Base-by-base conservation (phyloP, 2,888 invertebrate species). In the Argynnis bischoffii region DNA sequence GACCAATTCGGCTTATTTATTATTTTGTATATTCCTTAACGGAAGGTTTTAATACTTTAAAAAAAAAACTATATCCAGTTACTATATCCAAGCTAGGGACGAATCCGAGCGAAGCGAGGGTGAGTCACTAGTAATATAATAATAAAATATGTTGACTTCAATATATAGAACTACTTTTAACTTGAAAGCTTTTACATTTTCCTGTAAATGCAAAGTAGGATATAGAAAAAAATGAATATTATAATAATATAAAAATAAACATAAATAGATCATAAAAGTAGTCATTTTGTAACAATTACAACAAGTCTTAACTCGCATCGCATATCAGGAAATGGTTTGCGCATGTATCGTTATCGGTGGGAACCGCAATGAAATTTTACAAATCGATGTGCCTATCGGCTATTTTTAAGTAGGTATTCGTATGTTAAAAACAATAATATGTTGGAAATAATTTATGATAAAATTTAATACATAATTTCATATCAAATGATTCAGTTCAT, bases 241-340 rank as follows among this genome's bases (percentile, higher is more conserved):
- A 14, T 35, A 14, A 46, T n/a, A 46, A 21, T 21, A 21, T 46
- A 46, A 6, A 35, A 5, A 50, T 21, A 1, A 53, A 15, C 1
- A 4, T 47, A 56, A 8, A 18, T 50, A 31, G 48, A 48, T 56
- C 8, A 47, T 55, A 50, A 15, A n/a, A 15, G 11, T 46, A 46
- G 50, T 64, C 18, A 56, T 63, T 13, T 16, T 47, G 46, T 60
- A 55, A 21, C 59, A 54, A 50, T 55, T 64, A 66, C 21, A 66
- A 74, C 78, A 74, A 76, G 77, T 77, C 75, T 77, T 76, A 67
- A 79, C 77, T 71, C 55, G 77, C 66, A 72, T 70, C 68, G 59
- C 65, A 66, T 71, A 72, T 74, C 74, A 75, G 75, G 75, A 75
- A 75, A 66, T 69, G 64, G 69, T 72, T 56, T 66, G 74, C 72